Base-by-base conservation (phyloP, 2,888 invertebrate genomes). In the Athrips mouffetella region DNA sequence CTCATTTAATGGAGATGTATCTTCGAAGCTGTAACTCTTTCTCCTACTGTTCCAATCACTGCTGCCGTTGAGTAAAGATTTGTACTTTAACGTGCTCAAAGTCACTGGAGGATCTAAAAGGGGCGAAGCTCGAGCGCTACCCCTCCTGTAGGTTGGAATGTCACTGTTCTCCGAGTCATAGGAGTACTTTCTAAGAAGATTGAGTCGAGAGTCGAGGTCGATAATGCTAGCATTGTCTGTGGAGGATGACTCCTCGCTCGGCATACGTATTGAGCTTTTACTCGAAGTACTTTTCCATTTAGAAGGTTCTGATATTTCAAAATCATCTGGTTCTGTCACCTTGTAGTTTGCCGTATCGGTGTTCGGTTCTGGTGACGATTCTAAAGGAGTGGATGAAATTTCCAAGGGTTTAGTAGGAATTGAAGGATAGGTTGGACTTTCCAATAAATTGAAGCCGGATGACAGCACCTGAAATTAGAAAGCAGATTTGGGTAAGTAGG, bases 1-100 rank as follows among this genome's bases (percentile, higher is more conserved):
- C 65, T 81, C 80, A 53, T 75, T 73, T 30, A 79, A 52, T 13
- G 85, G 77, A 21, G 78, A 72, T 1, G 86, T 80, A 47, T 86
- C 84, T 73, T 88, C 88, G 64, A 94, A 94, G 49, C 94, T 94
- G 65, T 94, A 94, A 13, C 94, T 94, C 76, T 94, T 94, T 56
- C 94, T 87, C 57, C 94, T 86, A 52, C 91, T 90, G 65, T 92
- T 93, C 94, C 94, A 94, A 61, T 92, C 92, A 47, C 73, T 82
- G 54, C 71, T 81, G 33, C 70, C 74, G 55, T 83, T 87, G 49
- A 88, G 65, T 48, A 88, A 69, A 44, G 86, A 73, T 78, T 84
- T 78, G 61, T 81, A 81, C 70, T 86, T 82, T 20, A 86, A 69
- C 40, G 84, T 86, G 55, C 84, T 88, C 29, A 88, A 62, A 35